phyloP scores from a whole-genome alignment of 2,888 invertebrate species.

The Lutraria lutraria region DNA sequence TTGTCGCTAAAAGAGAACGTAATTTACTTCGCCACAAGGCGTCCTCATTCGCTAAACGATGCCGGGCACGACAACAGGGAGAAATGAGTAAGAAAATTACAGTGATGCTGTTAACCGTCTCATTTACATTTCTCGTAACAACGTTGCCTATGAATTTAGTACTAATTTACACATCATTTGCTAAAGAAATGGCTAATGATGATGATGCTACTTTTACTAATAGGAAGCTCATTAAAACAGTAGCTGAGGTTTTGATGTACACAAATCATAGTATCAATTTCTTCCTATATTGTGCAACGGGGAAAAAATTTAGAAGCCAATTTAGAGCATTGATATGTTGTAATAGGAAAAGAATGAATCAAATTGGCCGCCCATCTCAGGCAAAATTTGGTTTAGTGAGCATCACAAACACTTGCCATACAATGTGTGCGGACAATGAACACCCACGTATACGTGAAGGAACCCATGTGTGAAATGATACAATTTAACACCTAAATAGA shows the following conservation, averaged over 20 bases:
- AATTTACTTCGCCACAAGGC: conserved; percentile 54
- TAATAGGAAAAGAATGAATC: conserved; percentile 14
- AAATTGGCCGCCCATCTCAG: neutral
- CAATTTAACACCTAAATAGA: no score
- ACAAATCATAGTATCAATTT: conserved; percentile 85
- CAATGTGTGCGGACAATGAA: conserved; percentile 1
- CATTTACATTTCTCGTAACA: conserved; percentile 83
- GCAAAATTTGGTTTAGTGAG: neutral
- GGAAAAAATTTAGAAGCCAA: conserved; percentile 79
- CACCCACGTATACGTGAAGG: neutral
- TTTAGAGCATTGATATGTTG: conserved; percentile 65
- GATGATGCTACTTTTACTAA: conserved; percentile 59
- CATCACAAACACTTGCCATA: neutral
- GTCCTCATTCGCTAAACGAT: conserved; percentile 15
- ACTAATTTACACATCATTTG: conserved; percentile 74
- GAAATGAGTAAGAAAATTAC: conserved; percentile 79
- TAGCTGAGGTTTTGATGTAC: conserved; percentile 84
- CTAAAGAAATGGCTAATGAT: conserved; percentile 45
- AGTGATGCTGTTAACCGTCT: conserved; percentile 84
- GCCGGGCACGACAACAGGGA: conserved; percentile 5
- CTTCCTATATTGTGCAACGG: conserved; percentile 81
- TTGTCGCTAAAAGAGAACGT: conserved; percentile 58
- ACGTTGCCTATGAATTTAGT: conserved; percentile 83
- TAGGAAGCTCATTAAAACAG: conserved; percentile 76
- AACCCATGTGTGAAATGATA: neutral